These are phyloP conservation scores for Dilophus febrilis DNA, from an alignment of 2,888 invertebrate genomes.

Conservation along the genomic window DNA sequence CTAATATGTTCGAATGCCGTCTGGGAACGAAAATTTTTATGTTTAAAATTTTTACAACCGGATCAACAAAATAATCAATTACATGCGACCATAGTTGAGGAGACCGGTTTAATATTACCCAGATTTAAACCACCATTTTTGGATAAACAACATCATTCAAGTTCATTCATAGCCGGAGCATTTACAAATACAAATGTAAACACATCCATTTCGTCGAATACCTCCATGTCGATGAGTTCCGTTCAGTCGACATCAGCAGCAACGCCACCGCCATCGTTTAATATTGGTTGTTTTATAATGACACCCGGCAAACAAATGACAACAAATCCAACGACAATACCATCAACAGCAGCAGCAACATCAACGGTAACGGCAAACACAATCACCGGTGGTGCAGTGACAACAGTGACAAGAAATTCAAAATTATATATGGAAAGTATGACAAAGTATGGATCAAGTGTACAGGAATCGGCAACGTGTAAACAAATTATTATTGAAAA, in stretches of 20 bases:
- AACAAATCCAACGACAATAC: too few relatives aligned
- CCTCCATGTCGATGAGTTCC: too few relatives aligned
- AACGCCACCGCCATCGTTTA: not conserved
- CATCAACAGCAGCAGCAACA: not conserved
- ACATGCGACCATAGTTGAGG: constrained; percentile 13
- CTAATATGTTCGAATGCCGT: constrained; percentile 75
- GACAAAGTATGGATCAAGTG: constrained; percentile 28
- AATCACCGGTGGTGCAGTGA: too few relatives aligned
- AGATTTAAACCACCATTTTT: constrained; percentile 32
- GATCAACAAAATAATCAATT: constrained; percentile 15
- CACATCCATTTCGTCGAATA: too few relatives aligned
- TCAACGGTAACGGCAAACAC: too few relatives aligned
- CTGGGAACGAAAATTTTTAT: constrained; percentile 67
- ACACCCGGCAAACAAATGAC: too few relatives aligned
- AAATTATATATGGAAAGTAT: constrained; percentile 9
- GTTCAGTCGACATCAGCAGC: too few relatives aligned
- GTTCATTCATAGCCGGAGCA: not conserved
- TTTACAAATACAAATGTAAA: too few relatives aligned
- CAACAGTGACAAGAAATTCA: constrained; percentile 16
- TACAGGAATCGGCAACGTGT: constrained; percentile 78
- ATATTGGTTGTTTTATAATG: too few relatives aligned
- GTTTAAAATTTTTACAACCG: constrained; percentile 42
- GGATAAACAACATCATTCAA: constrained; percentile 16
- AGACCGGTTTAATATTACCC: constrained; percentile 32
- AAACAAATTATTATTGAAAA: constrained; percentile 65